A percentile compares a stretch with the other conserved stretches of the same genome.
These are phyloP conservation scores for Augochlora pura DNA, from an alignment of 1,140 invertebrate species.

Conservation along the genomic window DNA sequence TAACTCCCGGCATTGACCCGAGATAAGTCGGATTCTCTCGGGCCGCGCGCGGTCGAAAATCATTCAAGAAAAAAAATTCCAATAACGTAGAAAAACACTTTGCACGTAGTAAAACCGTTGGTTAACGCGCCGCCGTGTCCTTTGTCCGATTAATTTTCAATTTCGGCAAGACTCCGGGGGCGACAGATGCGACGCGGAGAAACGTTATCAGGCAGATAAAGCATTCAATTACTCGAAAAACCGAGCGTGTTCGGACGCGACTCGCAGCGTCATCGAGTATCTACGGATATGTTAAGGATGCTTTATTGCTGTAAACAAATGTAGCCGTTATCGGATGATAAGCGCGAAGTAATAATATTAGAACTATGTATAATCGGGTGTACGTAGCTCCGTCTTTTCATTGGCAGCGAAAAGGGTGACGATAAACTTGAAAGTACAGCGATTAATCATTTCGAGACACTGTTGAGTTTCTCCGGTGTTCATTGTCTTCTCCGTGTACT, in stretches of 20 bases:
- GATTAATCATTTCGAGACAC: no score
- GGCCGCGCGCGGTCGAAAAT: background rate
- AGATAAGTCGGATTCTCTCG: conserved; percentile 38
- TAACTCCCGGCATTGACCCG: conserved; percentile 34
- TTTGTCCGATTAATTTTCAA: background rate
- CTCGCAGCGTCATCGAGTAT: background rate
- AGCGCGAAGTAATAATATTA: background rate
- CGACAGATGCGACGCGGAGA: background rate
- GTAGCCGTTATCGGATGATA: background rate
- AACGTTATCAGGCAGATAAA: conserved; percentile 35
- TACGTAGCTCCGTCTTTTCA: background rate
- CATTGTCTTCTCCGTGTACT: no score
- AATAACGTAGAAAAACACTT: background rate
- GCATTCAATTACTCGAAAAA: conserved; percentile 28
- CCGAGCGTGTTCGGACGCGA: background rate
- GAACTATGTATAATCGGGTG: background rate
- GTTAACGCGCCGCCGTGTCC: background rate
- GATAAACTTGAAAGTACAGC: no score
- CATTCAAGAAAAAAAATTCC: conserved; percentile 2
- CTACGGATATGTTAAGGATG: conserved; percentile 22
- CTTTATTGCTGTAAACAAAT: conserved; percentile 40
- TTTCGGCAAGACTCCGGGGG: background rate
- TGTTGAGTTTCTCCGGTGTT: no score
- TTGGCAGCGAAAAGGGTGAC: no score
- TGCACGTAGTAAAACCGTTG: background rate